phyloP scores from a whole-genome alignment of 2,113 vertebrate genomes.

The Electrona antarctica region DNA sequence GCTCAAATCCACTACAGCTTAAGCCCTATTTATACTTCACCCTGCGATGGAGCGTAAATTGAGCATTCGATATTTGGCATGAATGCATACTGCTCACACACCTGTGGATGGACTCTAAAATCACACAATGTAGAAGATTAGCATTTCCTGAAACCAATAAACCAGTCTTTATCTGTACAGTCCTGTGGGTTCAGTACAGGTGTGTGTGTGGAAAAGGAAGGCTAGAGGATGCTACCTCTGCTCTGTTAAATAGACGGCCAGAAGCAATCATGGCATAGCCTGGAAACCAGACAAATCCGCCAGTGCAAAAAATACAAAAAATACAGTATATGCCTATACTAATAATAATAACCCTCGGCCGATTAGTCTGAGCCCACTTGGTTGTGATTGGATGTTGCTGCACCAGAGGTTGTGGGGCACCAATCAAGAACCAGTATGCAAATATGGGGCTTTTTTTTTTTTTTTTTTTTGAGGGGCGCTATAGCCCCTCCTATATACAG shows the following conservation, averaged over 20 bases:
- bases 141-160: slow-evolving; percentile 70
- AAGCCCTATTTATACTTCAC: slow-evolving; percentile 7
- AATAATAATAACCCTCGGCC: too few relatives aligned
- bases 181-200: slow-evolving; percentile 42
- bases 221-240: slow-evolving; percentile 48
- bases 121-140: slow-evolving; percentile 64
- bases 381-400: too few relatives aligned
- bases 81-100: slow-evolving; percentile 56
- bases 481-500: too few relatives aligned
- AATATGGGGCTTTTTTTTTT: too few relatives aligned
- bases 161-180: slow-evolving; percentile 64
- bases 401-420: too few relatives aligned
- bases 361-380: too few relatives aligned
- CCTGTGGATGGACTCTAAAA: slow-evolving; percentile 59
- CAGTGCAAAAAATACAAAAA: too few relatives aligned
- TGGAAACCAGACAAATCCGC: too few relatives aligned
- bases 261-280: slow-evolving; percentile 61
- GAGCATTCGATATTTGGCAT: slow-evolving; percentile 51
- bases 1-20: slow-evolving; percentile 64
- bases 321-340: too few relatives aligned
- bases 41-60: too few relatives aligned
- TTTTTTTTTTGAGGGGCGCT: too few relatives aligned
- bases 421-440: too few relatives aligned
- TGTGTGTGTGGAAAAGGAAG: slow-evolving; percentile 18
- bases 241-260: slow-evolving; percentile 71